These are phyloP conservation scores for Craterocephalus amniculus DNA, from an alignment of 2,797 vertebrate genomes.

Conservation along the genomic window DNA sequence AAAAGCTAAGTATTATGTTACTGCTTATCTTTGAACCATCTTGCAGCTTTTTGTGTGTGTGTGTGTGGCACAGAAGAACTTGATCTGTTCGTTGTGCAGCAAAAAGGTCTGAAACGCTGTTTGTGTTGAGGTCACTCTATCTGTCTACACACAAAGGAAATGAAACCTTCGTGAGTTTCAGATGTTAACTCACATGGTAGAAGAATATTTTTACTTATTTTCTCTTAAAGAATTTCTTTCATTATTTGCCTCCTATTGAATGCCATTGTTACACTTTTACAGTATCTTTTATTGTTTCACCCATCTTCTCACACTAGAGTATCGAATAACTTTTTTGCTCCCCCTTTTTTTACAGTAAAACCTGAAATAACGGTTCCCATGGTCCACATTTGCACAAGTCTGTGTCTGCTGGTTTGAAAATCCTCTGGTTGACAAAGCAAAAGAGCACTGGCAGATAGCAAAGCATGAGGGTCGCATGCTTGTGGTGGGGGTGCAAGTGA, in stretches of 20 bases:
- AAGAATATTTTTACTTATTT: not conserved
- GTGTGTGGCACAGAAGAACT: constrained; percentile 44
- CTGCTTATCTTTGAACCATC: constrained; percentile 66
- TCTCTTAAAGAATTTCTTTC: not conserved
- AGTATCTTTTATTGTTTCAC: constrained; percentile 39
- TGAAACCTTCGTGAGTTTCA: not conserved
- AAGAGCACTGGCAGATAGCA: constrained; percentile 37
- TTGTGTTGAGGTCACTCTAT: constrained; percentile 25
- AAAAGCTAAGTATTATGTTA: constrained; percentile 54
- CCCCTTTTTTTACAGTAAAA: constrained; percentile 57
- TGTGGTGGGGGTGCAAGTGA: constrained; percentile 29
- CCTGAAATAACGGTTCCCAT: constrained; percentile 62
- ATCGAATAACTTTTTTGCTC: constrained; percentile 51
- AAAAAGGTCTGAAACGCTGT: constrained; percentile 22
- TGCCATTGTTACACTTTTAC: constrained; percentile 23
- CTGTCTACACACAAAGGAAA: constrained; percentile 22
- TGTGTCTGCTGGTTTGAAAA: constrained; percentile 60
- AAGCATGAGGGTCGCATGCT: constrained; percentile 17
- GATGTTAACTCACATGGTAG: not conserved
- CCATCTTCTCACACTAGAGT: constrained; percentile 46
- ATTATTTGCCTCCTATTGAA: not conserved
- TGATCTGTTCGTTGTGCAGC: constrained; percentile 32
- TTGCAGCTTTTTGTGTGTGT: constrained; percentile 5
- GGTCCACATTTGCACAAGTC: constrained; percentile 47
- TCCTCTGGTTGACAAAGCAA: constrained; percentile 23